Evolutionary conservation across 2,113 vertebrate species (phyloP).

Genomic region (Leiothrix lutea): DNA sequence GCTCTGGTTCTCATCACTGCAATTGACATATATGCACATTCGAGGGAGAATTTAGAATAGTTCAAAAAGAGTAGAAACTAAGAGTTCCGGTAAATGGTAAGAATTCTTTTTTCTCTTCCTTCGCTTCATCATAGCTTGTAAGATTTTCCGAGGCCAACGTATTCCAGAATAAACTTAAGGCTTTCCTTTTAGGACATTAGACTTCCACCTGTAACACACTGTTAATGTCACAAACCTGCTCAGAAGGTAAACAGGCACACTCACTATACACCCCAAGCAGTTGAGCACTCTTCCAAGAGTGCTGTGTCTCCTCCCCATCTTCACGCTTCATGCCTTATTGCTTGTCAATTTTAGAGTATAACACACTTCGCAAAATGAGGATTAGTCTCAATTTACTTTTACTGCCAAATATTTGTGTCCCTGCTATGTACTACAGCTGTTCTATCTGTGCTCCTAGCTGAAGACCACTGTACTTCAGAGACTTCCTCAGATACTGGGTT

Average conservation of each 20-base stretch:
- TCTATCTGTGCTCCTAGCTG: not conserved
- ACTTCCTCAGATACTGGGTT: not conserved
- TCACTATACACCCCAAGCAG: fast-evolving
- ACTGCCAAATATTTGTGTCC: not conserved
- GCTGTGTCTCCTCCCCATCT: not conserved
- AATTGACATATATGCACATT: not conserved
- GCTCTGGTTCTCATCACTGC: not conserved
- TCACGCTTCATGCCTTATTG: not conserved
- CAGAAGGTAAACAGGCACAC: not conserved
- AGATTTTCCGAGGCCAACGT: not conserved
- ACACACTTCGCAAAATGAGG: not conserved
- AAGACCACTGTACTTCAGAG: not conserved
- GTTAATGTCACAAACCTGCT: not conserved
- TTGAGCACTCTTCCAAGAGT: not conserved
- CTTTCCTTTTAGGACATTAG: not conserved
- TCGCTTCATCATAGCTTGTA: not conserved
- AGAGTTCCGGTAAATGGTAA: not conserved
- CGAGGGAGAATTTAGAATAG: not conserved
- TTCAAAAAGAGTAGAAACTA: not conserved
- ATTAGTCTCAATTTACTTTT: not conserved
- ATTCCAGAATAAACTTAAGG: not conserved
- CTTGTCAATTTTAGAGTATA: not conserved
- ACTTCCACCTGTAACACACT: not conserved
- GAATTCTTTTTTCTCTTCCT: not conserved
- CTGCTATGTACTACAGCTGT: not conserved